Conservation (phyloP, 2,113 vertebrate genomes). For the Lipophrys pholis region DNA sequence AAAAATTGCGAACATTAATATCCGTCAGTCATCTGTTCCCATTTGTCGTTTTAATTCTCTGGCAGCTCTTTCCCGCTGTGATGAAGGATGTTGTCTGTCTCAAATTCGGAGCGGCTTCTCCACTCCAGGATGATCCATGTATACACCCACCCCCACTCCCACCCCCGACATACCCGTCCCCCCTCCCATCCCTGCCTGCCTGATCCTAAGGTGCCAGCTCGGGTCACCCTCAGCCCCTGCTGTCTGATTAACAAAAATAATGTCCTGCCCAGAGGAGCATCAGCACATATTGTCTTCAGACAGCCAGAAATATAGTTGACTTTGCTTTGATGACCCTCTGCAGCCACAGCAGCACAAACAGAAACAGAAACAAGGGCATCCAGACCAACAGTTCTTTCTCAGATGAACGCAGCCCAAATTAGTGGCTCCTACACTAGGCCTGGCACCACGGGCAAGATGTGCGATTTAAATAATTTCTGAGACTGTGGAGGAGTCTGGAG, state of each 20-base stretch:
- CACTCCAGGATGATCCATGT: constrained; percentile 13
- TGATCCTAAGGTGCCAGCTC: constrained; percentile 39
- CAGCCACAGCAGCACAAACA: constrained; percentile 11
- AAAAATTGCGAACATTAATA: constrained; percentile 28
- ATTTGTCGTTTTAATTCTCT: constrained; percentile 30
- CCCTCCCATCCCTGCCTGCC: constrained; percentile 36
- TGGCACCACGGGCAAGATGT: constrained; percentile 60
- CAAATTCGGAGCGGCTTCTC: constrained; percentile 19
- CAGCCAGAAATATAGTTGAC: constrained; percentile 38
- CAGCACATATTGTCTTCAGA: constrained; percentile 58
- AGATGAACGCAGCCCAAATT: constrained; percentile 74
- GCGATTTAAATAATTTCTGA: constrained; percentile 80
- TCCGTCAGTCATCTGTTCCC: constrained; percentile 19
- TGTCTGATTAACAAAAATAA: constrained; percentile 72
- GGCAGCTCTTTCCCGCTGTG: background rate
- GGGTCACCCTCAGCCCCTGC: constrained; percentile 51
- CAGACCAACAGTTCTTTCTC: constrained; percentile 54
- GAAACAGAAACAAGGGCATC: constrained; percentile 38
- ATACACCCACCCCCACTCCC: no score
- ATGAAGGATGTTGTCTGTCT: constrained; percentile 22
- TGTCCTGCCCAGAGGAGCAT: constrained; percentile 42
- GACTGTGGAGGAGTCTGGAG: constrained; percentile 71
- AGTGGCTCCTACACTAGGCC: constrained; percentile 51
- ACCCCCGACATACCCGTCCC: background rate
- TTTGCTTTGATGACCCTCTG: constrained; percentile 65